A percentile compares a stretch with the other conserved stretches of the same genome.
These are phyloP conservation scores for Coecobrya sp. DNA, from an alignment of 2,888 invertebrate genomes.

Conservation along the genomic window DNA sequence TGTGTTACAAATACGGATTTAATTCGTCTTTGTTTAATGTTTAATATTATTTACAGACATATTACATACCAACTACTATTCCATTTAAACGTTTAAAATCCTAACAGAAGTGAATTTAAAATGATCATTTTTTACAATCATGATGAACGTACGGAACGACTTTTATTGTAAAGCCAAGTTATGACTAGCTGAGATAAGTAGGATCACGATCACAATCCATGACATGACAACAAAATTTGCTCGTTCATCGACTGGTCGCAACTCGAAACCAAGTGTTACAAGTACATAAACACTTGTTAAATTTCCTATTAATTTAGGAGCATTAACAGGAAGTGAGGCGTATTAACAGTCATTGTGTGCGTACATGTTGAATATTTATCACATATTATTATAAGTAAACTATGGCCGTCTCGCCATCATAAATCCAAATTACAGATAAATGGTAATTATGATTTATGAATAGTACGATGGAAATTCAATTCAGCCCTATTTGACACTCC, in stretches of 20 bases:
- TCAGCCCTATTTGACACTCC: not conserved
- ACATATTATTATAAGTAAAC: not conserved
- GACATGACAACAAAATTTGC: not conserved
- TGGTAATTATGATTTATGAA: not conserved
- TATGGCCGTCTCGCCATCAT: not conserved
- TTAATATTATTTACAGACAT: too few species aligned
- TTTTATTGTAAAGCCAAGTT: not conserved
- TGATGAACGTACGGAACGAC: too few species aligned
- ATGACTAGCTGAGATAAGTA: not conserved
- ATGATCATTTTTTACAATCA: too few species aligned
- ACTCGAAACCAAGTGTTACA: slow-evolving; percentile 10
- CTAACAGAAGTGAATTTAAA: too few species aligned
- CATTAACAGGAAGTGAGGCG: slow-evolving; percentile 23
- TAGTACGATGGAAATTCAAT: not conserved
- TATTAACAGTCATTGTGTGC: slow-evolving; percentile 7
- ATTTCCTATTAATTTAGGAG: not conserved
- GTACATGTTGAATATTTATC: slow-evolving; percentile 11
- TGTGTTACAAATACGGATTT: too few species aligned
- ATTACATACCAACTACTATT: too few species aligned
- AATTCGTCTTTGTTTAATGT: too few species aligned
- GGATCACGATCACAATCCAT: not conserved
- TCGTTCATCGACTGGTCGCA: not conserved
- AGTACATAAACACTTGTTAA: not conserved
- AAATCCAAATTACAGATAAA: not conserved
- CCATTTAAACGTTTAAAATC: too few species aligned